Base-by-base conservation (phyloP, 1,140 invertebrate species). In the Conus ventricosus region DNA sequence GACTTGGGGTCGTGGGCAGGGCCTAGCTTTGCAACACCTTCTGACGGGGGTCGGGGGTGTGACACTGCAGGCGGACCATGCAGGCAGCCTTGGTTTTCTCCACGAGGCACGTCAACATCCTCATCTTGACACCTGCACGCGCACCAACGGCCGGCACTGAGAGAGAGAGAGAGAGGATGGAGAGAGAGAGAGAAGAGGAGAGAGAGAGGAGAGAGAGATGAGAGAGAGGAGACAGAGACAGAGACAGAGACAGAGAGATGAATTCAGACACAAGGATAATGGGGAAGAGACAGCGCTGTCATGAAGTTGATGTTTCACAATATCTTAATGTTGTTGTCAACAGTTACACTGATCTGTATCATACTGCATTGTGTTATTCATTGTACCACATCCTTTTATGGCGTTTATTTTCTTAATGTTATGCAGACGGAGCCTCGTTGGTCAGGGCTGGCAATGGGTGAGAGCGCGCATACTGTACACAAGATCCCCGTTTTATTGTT, bases 51-150 rank as follows among this genome's bases (percentile, higher is more conserved):
- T 85, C 88, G 78, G 6, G 89, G 78, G 60, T 89, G 91, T 39
- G 25, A 55, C 25, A 2, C 85, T 75, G 75, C 92, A 92, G 17
- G 83, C 83, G 51, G 87, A 20, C 63, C 85, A 89, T 63, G 92
- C 92, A 20, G 92, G 91, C 23, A 82, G 76, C 63, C 83, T 86
- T 10, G 88, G 90, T 8, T 89, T 87, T 75, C 83, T 88, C 92
- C 92, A 92, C 5, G 91, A 83, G 88, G 88, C 92, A 92, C 10
- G 80, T 88, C n/a, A 92, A 53, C 25, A 89, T 90, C 20, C 92
- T 82, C 17, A 84, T 78, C 86, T 90, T 91, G 17, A 78, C 39
- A 13, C 92, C 23, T 84, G 84, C 2, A 51, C 27, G 6, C 89
- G 78, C 92, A 92, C 17, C 0, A 53, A 81, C 27, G 91, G 90